Conservation (phyloP, 2,797 vertebrate species). For the Muscicapa comitata region DNA sequence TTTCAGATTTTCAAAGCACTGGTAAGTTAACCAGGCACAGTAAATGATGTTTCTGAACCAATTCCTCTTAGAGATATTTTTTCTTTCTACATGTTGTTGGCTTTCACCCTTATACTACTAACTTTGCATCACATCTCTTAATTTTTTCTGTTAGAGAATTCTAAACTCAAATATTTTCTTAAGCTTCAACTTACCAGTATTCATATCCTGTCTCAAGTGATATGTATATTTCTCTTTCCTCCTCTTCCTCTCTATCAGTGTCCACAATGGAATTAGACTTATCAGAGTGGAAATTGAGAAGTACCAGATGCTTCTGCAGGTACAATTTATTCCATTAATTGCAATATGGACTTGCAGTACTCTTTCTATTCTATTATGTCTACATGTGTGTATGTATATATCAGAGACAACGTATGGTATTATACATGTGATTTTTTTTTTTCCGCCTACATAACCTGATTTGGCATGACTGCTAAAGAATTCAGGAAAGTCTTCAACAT, state of each 20-base stretch:
- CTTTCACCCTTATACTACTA: background rate
- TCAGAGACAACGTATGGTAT: background rate
- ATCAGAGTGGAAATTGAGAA: background rate
- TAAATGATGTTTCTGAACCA: constrained; percentile 45
- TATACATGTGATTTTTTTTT: background rate
- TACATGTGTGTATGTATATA: background rate
- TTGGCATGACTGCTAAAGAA: background rate
- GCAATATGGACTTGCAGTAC: background rate
- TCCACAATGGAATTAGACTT: background rate
- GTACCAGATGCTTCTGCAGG: background rate
- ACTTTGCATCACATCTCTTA: background rate
- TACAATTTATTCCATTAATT: background rate
- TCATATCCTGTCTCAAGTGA: background rate
- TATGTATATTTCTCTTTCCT: background rate
- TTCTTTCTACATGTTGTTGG: background rate
- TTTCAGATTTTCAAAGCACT: constrained; percentile 64
- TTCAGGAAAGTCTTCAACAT: background rate
- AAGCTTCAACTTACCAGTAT: background rate
- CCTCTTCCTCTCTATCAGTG: background rate
- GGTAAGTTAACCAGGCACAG: constrained; percentile 58
- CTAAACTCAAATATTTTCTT: background rate
- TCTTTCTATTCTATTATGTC: background rate
- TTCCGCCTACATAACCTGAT: background rate
- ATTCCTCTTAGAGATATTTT: constrained; percentile 24
- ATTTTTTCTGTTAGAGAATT: background rate